Base-by-base conservation (phyloP, 1,140 invertebrate genomes). In the Drosophila murphyi region DNA sequence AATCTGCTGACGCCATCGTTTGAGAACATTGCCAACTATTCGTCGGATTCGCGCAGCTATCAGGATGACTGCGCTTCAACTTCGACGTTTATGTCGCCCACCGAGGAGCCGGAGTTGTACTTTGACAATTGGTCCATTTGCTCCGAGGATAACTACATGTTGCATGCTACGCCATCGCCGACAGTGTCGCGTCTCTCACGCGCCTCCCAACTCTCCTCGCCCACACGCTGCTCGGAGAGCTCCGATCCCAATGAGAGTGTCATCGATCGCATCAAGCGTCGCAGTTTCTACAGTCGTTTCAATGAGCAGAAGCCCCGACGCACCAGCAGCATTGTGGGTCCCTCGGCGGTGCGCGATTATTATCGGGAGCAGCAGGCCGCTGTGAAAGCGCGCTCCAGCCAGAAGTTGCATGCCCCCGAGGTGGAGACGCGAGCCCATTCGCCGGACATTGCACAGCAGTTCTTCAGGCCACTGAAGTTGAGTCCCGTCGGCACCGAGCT, bases 231-330 rank as follows among this genome's bases (percentile, higher is more conserved):
- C 51, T 91, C 90, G 2, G 90, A 91, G 10, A 83, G 91, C 32
- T 93, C 93, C 2, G 89, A 93, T 61, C 91, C 94, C 43, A 92
- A 92, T 50, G 96, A 97, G 86, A 96, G 96, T 37, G 95, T 98
- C 7, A 95, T 96, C 37, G 97, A 98, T 82, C 94, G 97, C 75
- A 98, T 98, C 71, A 94, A 96, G 76, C 94, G 97, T 20, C 97
- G 97, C 90, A 97, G 97, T 91, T 98, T 97, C 92, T 98, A 97
- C 86, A 96, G 95, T 3, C 94, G 97, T 64, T 98, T 98, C 86
- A 97, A 98, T 81, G 96, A 97, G 80, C 95, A 96, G 79, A 96
- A 87, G 3, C 94, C 94, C 48, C 94, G 95, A 60, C 93, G 94
- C 72, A 94, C 94, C 78, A 94, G 94, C 82, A 94, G 87, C 78